Evolutionary conservation across 2,888 invertebrate genomes (phyloP).

Genomic region (Lasioglossum morio): DNA sequence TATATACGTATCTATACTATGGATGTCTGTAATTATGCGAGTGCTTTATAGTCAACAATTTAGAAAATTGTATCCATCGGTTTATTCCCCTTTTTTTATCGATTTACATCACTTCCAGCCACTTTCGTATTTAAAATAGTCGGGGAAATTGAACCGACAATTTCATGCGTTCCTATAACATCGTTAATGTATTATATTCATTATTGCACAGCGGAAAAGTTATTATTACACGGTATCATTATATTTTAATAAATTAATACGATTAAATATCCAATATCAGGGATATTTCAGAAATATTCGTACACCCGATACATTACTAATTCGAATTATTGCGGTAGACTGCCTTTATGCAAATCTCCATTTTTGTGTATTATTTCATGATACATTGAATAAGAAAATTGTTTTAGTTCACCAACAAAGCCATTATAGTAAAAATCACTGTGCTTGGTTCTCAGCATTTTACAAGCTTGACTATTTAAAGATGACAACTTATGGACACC

Average conservation of each 20-base stretch:
- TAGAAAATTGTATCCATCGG: neutral
- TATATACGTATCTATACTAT: neutral
- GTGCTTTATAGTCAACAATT: constrained; percentile 4
- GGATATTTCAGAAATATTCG: neutral
- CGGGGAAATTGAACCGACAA: neutral
- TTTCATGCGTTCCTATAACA: neutral
- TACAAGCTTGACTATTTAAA: too few relatives aligned
- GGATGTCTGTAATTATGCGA: neutral
- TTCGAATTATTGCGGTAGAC: neutral
- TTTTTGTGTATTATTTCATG: neutral
- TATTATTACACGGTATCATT: neutral
- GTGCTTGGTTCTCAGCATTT: neutral
- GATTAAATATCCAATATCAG: neutral
- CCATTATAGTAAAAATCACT: neutral
- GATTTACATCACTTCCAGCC: neutral
- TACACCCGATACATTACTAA: neutral
- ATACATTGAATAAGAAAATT: too few relatives aligned
- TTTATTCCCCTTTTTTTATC: neutral
- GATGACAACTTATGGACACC: too few relatives aligned
- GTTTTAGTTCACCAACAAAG: neutral
- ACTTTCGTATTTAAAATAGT: neutral
- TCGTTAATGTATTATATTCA: neutral
- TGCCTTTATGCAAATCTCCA: neutral
- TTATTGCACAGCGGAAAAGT: neutral
- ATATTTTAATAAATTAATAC: neutral